phyloP scores from a whole-genome alignment of 2,888 invertebrate genomes.

The Acanthacorydalis orientalis region DNA sequence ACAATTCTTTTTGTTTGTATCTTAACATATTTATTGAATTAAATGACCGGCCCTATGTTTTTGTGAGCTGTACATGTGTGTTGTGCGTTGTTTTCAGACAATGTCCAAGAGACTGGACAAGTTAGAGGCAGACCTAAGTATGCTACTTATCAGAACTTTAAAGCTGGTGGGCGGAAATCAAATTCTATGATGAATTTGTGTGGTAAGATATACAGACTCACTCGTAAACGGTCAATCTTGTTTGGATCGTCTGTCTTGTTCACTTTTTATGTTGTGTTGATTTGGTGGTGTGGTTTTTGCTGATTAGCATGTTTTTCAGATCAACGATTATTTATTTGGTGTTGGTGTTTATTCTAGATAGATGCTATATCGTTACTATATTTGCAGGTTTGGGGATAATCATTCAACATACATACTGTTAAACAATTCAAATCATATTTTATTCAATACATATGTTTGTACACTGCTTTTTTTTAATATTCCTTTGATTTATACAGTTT shows the following conservation, averaged over 20 bases:
- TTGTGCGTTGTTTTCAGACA: constrained; percentile 52
- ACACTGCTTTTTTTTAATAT: too few species aligned
- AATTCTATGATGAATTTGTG: constrained; percentile 92
- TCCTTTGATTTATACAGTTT: too few species aligned
- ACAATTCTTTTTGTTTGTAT: too few species aligned
- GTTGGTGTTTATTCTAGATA: constrained; percentile 9
- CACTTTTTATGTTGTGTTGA: too few species aligned
- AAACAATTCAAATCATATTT: too few species aligned
- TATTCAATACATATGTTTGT: too few species aligned
- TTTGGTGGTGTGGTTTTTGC: background rate
- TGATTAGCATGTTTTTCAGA: background rate
- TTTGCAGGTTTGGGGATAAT: constrained; percentile 9
- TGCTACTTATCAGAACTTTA: constrained; percentile 77
- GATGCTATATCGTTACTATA: constrained; percentile 18
- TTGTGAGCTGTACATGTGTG: background rate
- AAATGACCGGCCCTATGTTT: background rate
- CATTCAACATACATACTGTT: too few species aligned
- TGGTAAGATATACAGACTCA: constrained; percentile 54
- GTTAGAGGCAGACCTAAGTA: constrained; percentile 71
- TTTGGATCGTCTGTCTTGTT: too few species aligned
- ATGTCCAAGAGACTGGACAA: constrained; percentile 59
- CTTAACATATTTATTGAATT: background rate
- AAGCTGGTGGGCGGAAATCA: constrained; percentile 75
- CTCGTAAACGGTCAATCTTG: background rate
- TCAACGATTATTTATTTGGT: constrained; percentile 8